Conservation (phyloP, 2,113 vertebrate species). For the Gadus chalcogrammus region DNA sequence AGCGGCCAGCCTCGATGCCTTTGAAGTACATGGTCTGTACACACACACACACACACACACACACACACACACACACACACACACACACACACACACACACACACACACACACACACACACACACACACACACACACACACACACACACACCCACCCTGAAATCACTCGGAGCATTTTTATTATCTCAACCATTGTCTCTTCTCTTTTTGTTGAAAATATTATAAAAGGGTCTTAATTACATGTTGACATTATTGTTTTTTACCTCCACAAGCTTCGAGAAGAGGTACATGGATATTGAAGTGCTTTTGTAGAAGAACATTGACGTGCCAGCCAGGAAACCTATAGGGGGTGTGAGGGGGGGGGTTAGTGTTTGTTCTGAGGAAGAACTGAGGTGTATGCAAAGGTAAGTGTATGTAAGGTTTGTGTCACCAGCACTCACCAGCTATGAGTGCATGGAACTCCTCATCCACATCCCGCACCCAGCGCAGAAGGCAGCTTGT, state of each 20-base stretch:
- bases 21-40: constrained; percentile 94
- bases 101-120: too few species aligned
- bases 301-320: constrained; percentile 99
- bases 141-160: too few species aligned
- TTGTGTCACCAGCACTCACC: constrained; percentile 71
- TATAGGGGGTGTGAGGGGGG: constrained; percentile 48
- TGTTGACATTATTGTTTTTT: constrained; percentile 28
- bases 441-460: constrained; percentile 93
- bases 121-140: too few species aligned
- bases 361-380: background rate
- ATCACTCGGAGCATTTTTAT: too few species aligned
- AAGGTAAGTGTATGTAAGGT: too few species aligned
- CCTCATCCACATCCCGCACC: constrained; percentile 93
- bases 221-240: background rate
- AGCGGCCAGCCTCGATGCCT: constrained; percentile 92
- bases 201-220: too few species aligned
- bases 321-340: constrained; percentile 94
- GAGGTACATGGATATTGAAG: constrained; percentile 98
- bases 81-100: too few species aligned
- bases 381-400: background rate
- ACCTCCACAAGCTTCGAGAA: constrained; percentile 98
- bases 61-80: too few species aligned
- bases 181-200: too few species aligned
- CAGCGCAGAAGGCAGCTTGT: constrained; percentile 95
- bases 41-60: background rate